Conservation (phyloP, 1,140 invertebrate genomes). For the Drosophila orena region DNA sequence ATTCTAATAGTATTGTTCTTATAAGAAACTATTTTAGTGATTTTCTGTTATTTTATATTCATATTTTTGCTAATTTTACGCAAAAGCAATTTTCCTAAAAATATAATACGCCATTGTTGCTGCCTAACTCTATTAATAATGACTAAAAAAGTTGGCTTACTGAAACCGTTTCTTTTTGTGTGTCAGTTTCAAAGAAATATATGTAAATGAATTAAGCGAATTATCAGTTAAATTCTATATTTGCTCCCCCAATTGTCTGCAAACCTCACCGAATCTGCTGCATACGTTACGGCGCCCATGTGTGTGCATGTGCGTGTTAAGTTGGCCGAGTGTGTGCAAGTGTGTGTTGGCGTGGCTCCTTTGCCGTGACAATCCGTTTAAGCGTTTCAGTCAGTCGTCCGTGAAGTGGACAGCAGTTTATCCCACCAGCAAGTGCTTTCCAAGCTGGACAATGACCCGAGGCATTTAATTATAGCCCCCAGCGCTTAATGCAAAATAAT, state of each 20-base stretch:
- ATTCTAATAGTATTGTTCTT: too few species aligned
- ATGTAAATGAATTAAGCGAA: too few species aligned
- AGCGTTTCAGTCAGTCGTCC: conserved; percentile 48
- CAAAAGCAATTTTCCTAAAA: too few species aligned
- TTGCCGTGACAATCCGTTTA: conserved; percentile 64
- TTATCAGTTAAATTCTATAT: not conserved
- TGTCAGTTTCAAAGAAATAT: too few species aligned
- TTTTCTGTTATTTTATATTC: too few species aligned
- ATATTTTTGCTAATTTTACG: too few species aligned
- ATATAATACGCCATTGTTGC: too few species aligned
- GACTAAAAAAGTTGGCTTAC: too few species aligned
- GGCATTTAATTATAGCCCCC: conserved; percentile 35
- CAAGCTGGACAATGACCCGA: conserved; percentile 44
- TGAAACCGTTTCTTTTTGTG: too few species aligned
- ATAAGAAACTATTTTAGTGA: too few species aligned
- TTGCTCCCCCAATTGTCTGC: not conserved
- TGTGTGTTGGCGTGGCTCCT: conserved; percentile 27
- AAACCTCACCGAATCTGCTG: conserved; percentile 62
- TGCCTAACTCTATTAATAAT: too few species aligned
- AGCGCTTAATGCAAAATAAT: conserved; percentile 11
- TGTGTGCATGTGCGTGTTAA: conserved; percentile 15
- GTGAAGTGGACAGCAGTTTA: conserved; percentile 47
- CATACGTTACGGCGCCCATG: conserved; percentile 65
- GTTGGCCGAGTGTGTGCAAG: conserved; percentile 29
- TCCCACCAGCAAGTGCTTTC: conserved; percentile 24